Conservation (phyloP, 1,140 invertebrate genomes). For the Lepidurus packardi region DNA sequence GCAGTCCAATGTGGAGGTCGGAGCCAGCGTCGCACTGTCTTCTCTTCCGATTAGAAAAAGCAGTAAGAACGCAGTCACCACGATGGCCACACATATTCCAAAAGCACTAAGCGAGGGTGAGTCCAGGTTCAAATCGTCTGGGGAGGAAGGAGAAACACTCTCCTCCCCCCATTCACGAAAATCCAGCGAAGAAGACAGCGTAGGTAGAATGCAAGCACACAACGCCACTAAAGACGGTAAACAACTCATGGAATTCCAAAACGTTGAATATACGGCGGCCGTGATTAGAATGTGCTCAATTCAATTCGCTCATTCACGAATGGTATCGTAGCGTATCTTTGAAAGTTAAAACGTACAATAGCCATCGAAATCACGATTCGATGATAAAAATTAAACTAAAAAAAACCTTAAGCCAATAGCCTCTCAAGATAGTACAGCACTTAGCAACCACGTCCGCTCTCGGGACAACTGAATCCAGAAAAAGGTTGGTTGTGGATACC, state of each 20-base stretch:
- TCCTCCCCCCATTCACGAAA: neutral
- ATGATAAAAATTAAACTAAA: no score
- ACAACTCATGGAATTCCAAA: neutral
- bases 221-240: neutral
- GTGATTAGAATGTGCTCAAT: no score
- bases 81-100: neutral
- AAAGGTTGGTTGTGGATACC: neutral
- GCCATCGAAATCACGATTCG: no score
- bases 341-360: no score
- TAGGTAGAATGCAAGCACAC: neutral
- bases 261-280: no score
- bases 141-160: neutral
- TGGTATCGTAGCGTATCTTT: no score
- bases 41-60: neutral
- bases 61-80: neutral
- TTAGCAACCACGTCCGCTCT: neutral
- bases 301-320: no score
- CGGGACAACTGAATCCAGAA: neutral
- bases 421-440: neutral
- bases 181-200: conserved; percentile 3
- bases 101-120: neutral
- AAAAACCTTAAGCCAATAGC: neutral
- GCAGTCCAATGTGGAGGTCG: neutral
- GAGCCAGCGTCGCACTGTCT: neutral
- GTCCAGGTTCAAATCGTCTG: neutral